These are phyloP conservation scores for Podiceps cristatus DNA, from an alignment of 2,113 vertebrate species.

Conservation along the genomic window DNA sequence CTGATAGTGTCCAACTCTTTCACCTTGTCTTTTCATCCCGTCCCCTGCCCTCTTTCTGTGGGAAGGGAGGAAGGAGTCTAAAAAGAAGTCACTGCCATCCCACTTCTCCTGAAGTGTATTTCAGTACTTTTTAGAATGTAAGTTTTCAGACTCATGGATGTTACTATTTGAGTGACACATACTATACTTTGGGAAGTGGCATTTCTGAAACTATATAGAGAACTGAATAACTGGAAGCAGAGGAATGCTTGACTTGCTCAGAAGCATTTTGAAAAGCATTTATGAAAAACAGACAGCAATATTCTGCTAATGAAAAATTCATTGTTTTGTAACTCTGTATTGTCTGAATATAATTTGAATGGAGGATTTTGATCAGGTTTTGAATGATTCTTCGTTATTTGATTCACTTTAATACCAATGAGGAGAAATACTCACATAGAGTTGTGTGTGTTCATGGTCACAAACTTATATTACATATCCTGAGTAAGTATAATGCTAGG, in stretches of 20 bases:
- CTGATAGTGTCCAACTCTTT: neutral
- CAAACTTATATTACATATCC: rapidly evolving
- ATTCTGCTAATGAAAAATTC: neutral
- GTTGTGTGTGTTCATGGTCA: rapidly evolving
- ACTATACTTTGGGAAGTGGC: neutral
- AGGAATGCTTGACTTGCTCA: neutral
- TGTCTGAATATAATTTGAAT: neutral
- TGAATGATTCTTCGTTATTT: neutral
- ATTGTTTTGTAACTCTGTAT: neutral
- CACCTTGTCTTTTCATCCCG: neutral
- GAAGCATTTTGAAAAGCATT: neutral
- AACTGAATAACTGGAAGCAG: neutral
- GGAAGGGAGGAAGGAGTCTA: neutral
- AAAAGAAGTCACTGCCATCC: neutral
- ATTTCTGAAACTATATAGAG: neutral
- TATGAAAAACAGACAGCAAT: neutral
- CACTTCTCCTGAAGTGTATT: neutral
- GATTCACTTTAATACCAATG: neutral
- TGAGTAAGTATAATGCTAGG: neutral
- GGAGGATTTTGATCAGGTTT: neutral
- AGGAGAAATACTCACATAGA: neutral
- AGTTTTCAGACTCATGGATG: neutral
- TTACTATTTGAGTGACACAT: neutral
- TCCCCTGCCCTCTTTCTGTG: neutral
- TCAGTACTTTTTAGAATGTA: neutral